phyloP scores from a whole-genome alignment of 2,113 vertebrate species.

The Corythaixoides concolor region DNA sequence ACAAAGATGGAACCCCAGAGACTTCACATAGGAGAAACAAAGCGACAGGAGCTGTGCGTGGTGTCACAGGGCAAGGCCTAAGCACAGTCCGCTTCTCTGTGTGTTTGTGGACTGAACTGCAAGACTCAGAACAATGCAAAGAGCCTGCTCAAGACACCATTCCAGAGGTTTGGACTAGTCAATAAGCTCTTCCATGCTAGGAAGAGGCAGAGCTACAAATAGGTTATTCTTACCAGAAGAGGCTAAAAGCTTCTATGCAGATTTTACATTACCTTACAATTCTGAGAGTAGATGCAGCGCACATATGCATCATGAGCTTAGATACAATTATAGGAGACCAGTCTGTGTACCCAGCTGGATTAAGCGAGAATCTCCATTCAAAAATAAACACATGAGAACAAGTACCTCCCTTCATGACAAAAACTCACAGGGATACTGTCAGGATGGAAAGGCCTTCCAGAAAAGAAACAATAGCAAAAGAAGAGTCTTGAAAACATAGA shows the following conservation, averaged over 20 bases:
- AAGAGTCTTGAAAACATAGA: background rate
- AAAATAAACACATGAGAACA: background rate
- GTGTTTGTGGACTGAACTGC: background rate
- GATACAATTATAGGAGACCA: background rate
- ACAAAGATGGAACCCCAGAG: background rate
- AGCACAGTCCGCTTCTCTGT: rapidly evolving
- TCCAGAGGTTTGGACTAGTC: background rate
- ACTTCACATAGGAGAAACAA: background rate
- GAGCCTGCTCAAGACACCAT: background rate
- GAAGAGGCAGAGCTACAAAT: background rate
- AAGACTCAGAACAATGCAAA: background rate
- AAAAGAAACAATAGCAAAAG: background rate
- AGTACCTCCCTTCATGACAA: background rate
- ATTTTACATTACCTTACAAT: background rate
- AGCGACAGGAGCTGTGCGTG: background rate
- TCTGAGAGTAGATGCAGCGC: background rate
- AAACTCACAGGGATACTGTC: background rate
- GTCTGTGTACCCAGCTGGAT: background rate
- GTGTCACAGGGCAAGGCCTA: background rate
- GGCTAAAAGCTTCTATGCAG: background rate
- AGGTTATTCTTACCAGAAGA: background rate
- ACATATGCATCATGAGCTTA: background rate
- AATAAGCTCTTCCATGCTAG: rapidly evolving
- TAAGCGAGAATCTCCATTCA: background rate
- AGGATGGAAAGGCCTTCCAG: background rate